phyloP scores from a whole-genome alignment of 2,113 vertebrate species.

The Amblyopsis rosae region DNA sequence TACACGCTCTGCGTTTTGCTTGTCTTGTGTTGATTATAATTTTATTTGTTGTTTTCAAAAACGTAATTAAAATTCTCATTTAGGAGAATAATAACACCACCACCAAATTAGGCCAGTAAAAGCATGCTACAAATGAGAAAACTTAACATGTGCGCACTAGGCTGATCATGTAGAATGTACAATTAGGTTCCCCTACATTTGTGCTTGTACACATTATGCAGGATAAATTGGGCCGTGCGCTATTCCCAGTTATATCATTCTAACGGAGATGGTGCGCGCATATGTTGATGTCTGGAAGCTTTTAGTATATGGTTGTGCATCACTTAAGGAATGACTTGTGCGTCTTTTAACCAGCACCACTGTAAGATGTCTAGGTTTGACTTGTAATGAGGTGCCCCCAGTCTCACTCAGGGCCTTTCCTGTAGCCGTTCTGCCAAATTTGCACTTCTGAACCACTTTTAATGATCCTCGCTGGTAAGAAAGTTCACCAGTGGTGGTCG shows the following conservation, averaged over 20 bases:
- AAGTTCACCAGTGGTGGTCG: slow-evolving; percentile 40
- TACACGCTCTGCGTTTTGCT: too few species aligned
- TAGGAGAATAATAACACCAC: too few species aligned
- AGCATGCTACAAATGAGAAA: too few species aligned
- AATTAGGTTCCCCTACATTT: too few species aligned
- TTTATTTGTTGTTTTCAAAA: too few species aligned
- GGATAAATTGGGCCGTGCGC: neutral
- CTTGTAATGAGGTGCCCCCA: slow-evolving; percentile 66
- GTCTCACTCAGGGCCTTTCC: slow-evolving; percentile 47
- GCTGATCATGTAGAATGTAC: too few species aligned
- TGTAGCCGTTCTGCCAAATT: slow-evolving; percentile 57
- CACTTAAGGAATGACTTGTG: slow-evolving; percentile 14
- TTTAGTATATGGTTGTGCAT: slow-evolving; percentile 32
- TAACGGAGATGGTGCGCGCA: slow-evolving; percentile 23
- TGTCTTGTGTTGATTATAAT: too few species aligned
- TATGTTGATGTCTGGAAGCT: slow-evolving; percentile 45
- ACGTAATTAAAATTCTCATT: too few species aligned
- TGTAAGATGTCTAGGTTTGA: slow-evolving; percentile 59
- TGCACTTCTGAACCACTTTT: slow-evolving; percentile 62
- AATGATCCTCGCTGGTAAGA: slow-evolving; percentile 59
- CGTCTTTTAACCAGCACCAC: slow-evolving; percentile 37
- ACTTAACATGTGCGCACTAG: too few species aligned
- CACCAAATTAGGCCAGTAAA: too few species aligned
- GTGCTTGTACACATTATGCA: neutral
- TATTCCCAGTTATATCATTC: neutral